Conservation (phyloP, 2,113 vertebrate species). For the Sander lucioperca region DNA sequence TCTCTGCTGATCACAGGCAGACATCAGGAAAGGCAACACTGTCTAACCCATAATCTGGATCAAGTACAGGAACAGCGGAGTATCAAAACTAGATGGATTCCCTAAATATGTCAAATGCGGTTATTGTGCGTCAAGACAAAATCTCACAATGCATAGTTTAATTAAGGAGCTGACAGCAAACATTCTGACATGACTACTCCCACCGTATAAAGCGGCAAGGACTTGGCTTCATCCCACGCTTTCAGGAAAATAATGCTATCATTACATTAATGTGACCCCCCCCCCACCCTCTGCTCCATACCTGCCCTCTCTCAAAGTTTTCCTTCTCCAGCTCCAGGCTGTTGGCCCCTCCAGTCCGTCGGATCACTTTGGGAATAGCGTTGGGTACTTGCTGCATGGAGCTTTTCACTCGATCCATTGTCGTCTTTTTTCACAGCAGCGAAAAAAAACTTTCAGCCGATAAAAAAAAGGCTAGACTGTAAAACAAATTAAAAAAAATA, state of each 20-base stretch:
- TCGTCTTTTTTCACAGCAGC: conserved; percentile 18
- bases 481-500: neutral
- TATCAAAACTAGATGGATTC: neutral
- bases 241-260: neutral
- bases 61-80: neutral
- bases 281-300: conserved; percentile 58
- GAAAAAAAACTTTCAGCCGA: conserved; percentile 5
- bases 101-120: neutral
- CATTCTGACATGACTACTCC: conserved; percentile 27
- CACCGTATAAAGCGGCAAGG: neutral
- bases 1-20: conserved; percentile 50
- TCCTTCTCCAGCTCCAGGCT: conserved; percentile 89
- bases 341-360: conserved; percentile 86
- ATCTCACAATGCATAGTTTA: neutral
- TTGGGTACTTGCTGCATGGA: conserved; percentile 93
- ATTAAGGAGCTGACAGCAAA: conserved; percentile 34
- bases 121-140: neutral
- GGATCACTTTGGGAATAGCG: conserved; percentile 90
- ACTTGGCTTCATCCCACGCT: conserved; percentile 19
- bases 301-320: conserved; percentile 91
- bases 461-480: neutral
- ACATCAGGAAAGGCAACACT: conserved; percentile 21
- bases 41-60: conserved; percentile 1
- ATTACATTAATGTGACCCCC: neutral
- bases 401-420: conserved; percentile 91